Evolutionary conservation across 1,140 invertebrate genomes (phyloP), one percentile per base, ranked within the genome.

Genomic region (Drosophila lacertosa): DNA sequence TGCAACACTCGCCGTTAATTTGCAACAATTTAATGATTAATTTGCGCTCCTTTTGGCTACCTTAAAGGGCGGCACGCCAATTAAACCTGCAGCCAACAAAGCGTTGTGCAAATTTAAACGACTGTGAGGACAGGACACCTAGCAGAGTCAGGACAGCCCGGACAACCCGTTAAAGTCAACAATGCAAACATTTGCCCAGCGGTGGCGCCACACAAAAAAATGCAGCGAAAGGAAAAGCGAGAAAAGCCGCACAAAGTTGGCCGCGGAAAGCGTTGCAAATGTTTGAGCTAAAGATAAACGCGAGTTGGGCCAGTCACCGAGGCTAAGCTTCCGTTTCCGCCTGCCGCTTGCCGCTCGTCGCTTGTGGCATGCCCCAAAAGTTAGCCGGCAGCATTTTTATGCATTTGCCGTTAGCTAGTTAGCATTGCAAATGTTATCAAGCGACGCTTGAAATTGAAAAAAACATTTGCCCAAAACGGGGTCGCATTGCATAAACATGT

Each of bases 1-100:
- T 42, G 37, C 51, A 42, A 45, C 76, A 63, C 40, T 45, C 67
- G 75, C 51, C 48, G 58, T 68, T 73, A 76, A 84, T 84, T 77
- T 88, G 82, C 77, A 86, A 88, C 81, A 77, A 71, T 88, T 86
- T 86, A 71, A 86, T 77, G 77, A 88, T 81, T 82, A 72, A 86
- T 86, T 84, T 79, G 42, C 54, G 37, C 42, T 70, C 73, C 11
- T 26, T 64, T 50, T 71, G 66, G 79, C 63, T 69, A 48, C 48
- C 53, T 60, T 48, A 48, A 42, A 20, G 53, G 40, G 53, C 42
- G 15, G 35, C 39, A 44, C 69, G 77, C 71, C 74, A 82, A 82
- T 82, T 82, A 78, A 75, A 64, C 42, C 7, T 10, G 33, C 50
- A 33, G 59, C 44, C 37, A 64, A 15, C 40, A 33, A 37, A 45